Evolutionary conservation across 2,113 vertebrate species (phyloP).

Genomic region (Nerophis ophidion): DNA sequence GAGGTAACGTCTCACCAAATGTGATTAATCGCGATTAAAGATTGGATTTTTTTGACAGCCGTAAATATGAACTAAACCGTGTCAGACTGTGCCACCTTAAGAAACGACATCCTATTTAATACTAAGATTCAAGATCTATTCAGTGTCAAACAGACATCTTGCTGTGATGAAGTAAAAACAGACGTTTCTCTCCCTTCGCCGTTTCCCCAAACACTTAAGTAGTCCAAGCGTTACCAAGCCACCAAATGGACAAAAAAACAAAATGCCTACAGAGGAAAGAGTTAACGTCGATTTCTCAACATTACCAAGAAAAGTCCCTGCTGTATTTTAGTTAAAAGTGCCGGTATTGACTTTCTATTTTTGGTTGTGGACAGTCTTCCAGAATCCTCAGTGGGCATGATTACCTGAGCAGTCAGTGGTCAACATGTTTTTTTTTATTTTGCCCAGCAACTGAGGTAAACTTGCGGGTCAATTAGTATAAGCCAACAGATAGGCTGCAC

Average conservation of each 20-base stretch:
- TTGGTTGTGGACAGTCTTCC: conserved; percentile 28
- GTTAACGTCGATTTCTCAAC: not conserved
- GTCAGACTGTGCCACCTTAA: no score
- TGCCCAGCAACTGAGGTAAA: conserved; percentile 36
- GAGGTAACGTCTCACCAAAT: no score
- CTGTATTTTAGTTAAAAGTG: not conserved
- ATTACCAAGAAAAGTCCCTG: conserved; percentile 1
- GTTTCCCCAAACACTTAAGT: not conserved
- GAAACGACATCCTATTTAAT: no score
- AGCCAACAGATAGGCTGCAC: conserved; percentile 36
- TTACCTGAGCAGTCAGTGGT: conserved; percentile 43
- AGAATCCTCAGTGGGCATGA: conserved; percentile 47
- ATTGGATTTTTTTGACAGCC: no score
- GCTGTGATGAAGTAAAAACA: no score
- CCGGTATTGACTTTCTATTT: conserved; percentile 13
- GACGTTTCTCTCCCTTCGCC: not conserved
- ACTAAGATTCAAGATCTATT: no score
- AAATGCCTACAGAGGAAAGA: no score
- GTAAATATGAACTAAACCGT: no score
- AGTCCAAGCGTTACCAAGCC: not conserved
- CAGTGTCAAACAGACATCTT: no score
- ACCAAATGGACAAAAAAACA: not conserved
- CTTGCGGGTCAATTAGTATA: conserved; percentile 49
- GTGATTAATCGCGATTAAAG: no score
- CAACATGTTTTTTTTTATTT: conserved; percentile 42